A percentile compares a stretch with the other conserved stretches of the same genome.
These are phyloP conservation scores for Schlechtendalia chinensis DNA, from an alignment of 1,140 invertebrate genomes.

Conservation along the genomic window DNA sequence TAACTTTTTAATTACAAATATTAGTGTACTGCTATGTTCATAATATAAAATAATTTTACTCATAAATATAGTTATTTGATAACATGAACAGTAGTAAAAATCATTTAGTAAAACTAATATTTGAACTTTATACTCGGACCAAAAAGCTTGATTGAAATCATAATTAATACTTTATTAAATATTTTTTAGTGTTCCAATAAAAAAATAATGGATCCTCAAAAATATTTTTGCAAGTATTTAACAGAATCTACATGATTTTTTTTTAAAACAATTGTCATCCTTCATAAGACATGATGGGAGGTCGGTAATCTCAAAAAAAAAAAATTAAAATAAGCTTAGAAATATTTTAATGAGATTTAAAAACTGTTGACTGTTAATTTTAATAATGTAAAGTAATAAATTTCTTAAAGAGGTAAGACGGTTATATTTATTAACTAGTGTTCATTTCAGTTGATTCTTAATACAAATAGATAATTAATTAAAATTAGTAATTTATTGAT, in stretches of 20 bases:
- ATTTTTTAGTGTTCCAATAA: not conserved
- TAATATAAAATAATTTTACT: not conserved
- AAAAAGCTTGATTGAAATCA: not conserved
- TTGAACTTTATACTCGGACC: not conserved
- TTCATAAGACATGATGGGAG: not conserved
- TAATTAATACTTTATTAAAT: not conserved
- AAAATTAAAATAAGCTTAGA: slow-evolving; percentile 8
- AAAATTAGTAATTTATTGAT: not conserved
- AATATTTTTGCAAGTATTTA: not conserved
- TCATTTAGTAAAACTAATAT: not conserved
- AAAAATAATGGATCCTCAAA: slow-evolving; percentile 1
- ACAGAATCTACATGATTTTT: not conserved
- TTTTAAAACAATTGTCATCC: not conserved
- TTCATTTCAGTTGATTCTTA: not conserved
- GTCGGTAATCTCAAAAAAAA: not conserved
- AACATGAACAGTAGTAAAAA: not conserved
- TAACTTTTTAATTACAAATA: not conserved
- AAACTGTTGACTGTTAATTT: not conserved
- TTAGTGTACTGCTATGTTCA: not conserved
- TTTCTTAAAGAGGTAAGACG: not conserved
- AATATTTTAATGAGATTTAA: not conserved
- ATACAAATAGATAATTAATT: slow-evolving; percentile 5
- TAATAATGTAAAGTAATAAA: not conserved
- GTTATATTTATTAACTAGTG: not conserved
- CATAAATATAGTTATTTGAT: not conserved